Percentiles rank a stretch among this genome's conserved stretches.
phyloP scores from a whole-genome alignment of 2,113 vertebrate genomes.

The Mesembrinibis cayennensis region DNA sequence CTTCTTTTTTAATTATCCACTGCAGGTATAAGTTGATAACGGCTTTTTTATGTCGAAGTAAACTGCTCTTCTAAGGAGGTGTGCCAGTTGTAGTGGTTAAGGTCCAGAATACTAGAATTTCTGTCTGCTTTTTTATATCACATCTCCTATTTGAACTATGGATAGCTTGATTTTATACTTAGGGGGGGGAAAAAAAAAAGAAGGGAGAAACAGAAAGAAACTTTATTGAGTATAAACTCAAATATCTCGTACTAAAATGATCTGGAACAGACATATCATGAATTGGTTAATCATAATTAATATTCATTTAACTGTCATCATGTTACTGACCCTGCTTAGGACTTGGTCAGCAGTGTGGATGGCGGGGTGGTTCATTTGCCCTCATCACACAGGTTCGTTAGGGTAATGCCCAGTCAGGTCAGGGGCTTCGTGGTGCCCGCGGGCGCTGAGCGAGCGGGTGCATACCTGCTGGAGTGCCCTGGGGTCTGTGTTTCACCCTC shows the following conservation, averaged over 20 bases:
- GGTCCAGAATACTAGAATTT: background rate
- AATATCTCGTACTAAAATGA: background rate
- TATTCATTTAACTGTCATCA: background rate
- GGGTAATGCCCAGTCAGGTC: accelerated
- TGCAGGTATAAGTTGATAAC: background rate
- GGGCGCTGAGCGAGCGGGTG: background rate
- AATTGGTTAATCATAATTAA: background rate
- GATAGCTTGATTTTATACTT: background rate
- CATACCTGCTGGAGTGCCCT: background rate
- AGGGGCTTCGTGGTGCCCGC: background rate
- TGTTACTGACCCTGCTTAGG: background rate
- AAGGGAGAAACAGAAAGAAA: background rate
- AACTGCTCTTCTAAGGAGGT: background rate
- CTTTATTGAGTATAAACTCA: background rate
- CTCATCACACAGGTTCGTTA: background rate
- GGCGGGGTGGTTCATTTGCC: background rate
- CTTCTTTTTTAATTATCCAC: background rate
- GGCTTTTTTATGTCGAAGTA: background rate
- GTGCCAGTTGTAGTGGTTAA: background rate
- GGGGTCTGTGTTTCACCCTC: too few relatives aligned
- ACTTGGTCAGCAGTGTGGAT: too few relatives aligned
- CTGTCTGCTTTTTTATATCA: background rate
- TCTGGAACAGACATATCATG: background rate
- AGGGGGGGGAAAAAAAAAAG: background rate
- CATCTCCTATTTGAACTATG: background rate